Conservation (phyloP, 2,113 vertebrate species). For the Oryctolagus cuniculus region mOryCun1.1 NC_091432.1:95919001-95919500, state of each 20-base stretch:
- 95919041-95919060: neutral
- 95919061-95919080: neutral
- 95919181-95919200: neutral
- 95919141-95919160: neutral
- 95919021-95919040: no score
- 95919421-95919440: neutral
- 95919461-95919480: neutral
- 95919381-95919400: neutral
- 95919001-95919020: neutral
- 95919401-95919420: neutral
- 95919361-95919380: neutral
- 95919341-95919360: neutral
- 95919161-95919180: neutral
- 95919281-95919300: neutral
- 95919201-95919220: neutral
- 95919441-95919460: neutral
- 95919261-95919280: neutral
- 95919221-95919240: neutral
- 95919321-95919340: neutral
- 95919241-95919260: neutral
- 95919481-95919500: neutral
- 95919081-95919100: neutral
- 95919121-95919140: neutral
- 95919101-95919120: neutral
- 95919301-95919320: neutral